Conservation (phyloP, 2,797 vertebrate genomes). For the Anabacerthia variegaticeps region DNA sequence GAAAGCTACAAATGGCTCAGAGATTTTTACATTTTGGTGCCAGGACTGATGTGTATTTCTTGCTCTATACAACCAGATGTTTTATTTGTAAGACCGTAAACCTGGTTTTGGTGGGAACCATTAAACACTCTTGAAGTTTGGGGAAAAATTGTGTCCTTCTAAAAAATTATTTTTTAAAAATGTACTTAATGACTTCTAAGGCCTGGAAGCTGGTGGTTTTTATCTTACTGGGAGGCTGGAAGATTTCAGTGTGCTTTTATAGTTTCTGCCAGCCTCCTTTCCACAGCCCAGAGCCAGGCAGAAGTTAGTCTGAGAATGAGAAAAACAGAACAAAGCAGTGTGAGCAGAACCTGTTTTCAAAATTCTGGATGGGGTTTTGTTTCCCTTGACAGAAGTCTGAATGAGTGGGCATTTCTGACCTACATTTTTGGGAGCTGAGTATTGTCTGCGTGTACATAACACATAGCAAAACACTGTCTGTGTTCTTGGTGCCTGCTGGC, state of each 20-base stretch:
- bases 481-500: neutral
- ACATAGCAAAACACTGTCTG: neutral
- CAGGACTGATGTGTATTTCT: neutral
- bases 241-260: neutral
- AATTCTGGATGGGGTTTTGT: conserved; percentile 15
- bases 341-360: neutral
- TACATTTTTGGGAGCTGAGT: neutral
- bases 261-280: neutral
- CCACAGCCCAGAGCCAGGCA: neutral
- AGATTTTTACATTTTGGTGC: neutral
- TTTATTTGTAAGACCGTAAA: neutral
- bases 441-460: neutral
- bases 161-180: neutral
- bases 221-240: neutral
- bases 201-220: neutral
- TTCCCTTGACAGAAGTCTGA: neutral
- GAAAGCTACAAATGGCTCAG: neutral
- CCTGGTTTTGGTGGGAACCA: neutral
- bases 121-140: neutral
- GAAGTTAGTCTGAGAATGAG: neutral
- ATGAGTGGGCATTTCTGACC: neutral
- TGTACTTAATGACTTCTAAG: neutral
- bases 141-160: neutral
- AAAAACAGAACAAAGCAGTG: neutral
- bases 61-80: neutral